Evolutionary conservation across 2,113 vertebrate species (phyloP).

Genomic region (Rhineura floridana): DNA sequence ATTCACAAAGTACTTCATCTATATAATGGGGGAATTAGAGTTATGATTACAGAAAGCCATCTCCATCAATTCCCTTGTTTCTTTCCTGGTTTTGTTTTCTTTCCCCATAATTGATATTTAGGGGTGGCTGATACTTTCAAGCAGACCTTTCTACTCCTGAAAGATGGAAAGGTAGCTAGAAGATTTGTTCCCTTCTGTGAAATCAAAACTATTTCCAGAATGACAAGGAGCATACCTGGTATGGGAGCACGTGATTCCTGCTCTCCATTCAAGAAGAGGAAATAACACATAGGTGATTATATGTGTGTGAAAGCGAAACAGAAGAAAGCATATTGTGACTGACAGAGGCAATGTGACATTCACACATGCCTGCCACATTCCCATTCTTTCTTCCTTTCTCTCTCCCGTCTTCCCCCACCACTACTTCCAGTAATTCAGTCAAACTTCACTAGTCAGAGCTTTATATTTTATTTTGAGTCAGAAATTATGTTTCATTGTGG

Average conservation of each 20-base stretch:
- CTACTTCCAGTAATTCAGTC: not conserved
- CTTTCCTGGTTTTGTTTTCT: not conserved
- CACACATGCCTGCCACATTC: not conserved
- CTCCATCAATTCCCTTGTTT: constrained; percentile 1
- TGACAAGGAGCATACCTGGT: constrained; percentile 28
- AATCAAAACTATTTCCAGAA: not conserved
- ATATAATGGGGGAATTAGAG: not conserved
- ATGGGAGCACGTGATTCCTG: constrained; percentile 46
- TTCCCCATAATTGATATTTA: constrained; percentile 5
- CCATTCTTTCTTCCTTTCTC: not conserved
- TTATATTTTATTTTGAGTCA: not conserved
- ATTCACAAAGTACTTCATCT: not conserved
- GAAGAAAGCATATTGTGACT: not conserved
- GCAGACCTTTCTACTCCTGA: not conserved
- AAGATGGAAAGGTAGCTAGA: constrained; percentile 1
- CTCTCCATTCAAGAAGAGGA: constrained; percentile 44
- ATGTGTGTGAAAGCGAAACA: not conserved
- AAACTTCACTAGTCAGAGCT: not conserved
- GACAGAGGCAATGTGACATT: constrained; percentile 10
- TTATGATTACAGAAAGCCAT: not conserved
- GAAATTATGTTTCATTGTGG: not conserved
- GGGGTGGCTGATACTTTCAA: not conserved
- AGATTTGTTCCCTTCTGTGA: constrained; percentile 9
- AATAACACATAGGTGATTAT: not conserved
- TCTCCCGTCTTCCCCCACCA: not conserved